Evolutionary conservation across 92 coral and sea anemone species (phyloP).

Genomic region (Paragorgia papillata): DNA sequence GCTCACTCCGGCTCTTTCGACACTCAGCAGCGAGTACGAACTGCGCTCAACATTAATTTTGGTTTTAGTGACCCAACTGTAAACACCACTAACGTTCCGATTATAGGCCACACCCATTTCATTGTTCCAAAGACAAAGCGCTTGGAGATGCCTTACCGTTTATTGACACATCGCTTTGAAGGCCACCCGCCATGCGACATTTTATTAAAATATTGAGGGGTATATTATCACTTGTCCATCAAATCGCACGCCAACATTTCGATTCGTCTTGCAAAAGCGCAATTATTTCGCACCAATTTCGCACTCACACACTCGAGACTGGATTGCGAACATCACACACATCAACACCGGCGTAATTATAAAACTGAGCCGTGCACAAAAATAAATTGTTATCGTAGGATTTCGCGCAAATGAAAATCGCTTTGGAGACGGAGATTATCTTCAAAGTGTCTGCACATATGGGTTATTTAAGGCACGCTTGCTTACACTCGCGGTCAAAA

Average conservation of each 20-base stretch:
- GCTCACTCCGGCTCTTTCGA: conserved; percentile 50
- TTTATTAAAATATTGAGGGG: conserved; percentile 97
- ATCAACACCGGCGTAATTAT: conserved; percentile 37
- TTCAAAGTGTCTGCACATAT: conserved; percentile 5
- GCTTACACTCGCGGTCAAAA: not conserved
- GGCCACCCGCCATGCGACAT: conserved; percentile 97
- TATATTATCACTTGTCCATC: conserved; percentile 99
- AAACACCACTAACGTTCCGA: conserved; percentile 98
- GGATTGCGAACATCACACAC: not conserved
- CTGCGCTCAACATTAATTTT: conserved; percentile 86
- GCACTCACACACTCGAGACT: not conserved
- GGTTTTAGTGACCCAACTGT: conserved; percentile 99
- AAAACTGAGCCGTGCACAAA: conserved; percentile 16
- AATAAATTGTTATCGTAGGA: conserved; percentile 38
- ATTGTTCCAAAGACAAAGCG: conserved; percentile 87
- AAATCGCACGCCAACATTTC: conserved; percentile 39
- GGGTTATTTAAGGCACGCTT: conserved; percentile 1
- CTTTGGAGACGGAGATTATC: not conserved
- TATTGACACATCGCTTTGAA: conserved; percentile 93
- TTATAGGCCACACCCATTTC: conserved; percentile 84
- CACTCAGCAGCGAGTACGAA: conserved; percentile 84
- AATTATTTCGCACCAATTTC: conserved; percentile 24
- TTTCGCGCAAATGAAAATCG: conserved; percentile 1
- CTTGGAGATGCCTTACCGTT: conserved; percentile 74
- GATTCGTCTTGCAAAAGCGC: not conserved